Evolutionary conservation across 2,888 invertebrate genomes (phyloP), one percentile per base, ranked within the genome.

Genomic region (Bellardia bayeri): DNA sequence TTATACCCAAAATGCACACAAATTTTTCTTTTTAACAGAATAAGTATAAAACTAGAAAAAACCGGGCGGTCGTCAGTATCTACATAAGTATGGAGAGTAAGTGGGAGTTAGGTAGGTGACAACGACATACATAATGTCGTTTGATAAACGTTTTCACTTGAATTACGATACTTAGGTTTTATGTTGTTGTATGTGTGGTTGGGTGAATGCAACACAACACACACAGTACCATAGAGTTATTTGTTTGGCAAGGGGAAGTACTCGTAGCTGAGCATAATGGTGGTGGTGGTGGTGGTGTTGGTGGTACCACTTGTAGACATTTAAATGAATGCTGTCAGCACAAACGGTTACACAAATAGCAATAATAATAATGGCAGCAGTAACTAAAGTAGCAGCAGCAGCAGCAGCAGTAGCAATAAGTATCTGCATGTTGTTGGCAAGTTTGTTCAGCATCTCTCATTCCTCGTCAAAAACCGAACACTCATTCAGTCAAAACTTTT

Each of bases 261-360:
- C 23, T 23, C 23, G 23, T 23, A 23, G 23, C 23, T 40, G 7
- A 8, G 11, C 64, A 51, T 81, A 72, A 45, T 63, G 51, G 49
- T 63, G 64, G 33, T 14, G 42, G 16, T n/a, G 37, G 37, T 1
- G 37, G 37, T 6, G 42, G 40, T 81, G 64, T 33, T 63, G 51
- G 45, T 64, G 58, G 33, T 16, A 79, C 74, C 75, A 85, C 80
- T 84, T 86, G 87, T 86, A 82, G 86, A 84, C 88, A 85, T 79
- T 80, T 71, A 87, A 87, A 88, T 86, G 82, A 86, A 79, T 78
- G 63, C 88, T 89, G 88, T 87, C 88, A 89, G 82, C 83, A 82
- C 87, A 88, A 86, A 81, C 86, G 72, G 87, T 87, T 85, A 74
- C 81, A 88, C 75, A 72, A 81, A 63, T 42, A 51, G 76, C 78